These are phyloP conservation scores for Standfussiana lucernea DNA, from an alignment of 2,888 invertebrate species.

Conservation along the genomic window DNA sequence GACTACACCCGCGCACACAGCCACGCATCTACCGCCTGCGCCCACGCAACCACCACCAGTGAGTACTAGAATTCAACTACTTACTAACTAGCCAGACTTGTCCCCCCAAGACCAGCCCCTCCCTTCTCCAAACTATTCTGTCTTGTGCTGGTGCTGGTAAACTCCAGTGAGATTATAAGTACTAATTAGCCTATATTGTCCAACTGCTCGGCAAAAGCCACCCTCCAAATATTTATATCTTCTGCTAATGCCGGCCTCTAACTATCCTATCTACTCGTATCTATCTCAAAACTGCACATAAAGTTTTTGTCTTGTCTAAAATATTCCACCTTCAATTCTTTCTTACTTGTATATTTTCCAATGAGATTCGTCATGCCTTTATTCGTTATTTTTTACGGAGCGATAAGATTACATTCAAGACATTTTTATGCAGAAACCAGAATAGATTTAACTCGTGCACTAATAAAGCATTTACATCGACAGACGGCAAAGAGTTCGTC, in stretches of 20 bases:
- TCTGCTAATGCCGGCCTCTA: not conserved
- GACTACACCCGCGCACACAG: constrained; percentile 78
- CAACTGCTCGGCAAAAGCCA: not conserved
- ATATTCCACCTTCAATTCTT: not conserved
- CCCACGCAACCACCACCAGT: constrained; percentile 80
- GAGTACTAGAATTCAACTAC: constrained; percentile 61
- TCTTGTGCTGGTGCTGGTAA: not conserved
- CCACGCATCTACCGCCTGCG: constrained; percentile 76
- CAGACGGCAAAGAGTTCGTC: constrained; percentile 80
- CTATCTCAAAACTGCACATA: not conserved
- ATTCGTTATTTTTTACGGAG: constrained; percentile 14
- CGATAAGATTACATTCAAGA: constrained; percentile 31
- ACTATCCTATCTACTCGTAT: not conserved
- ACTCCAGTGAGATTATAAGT: not conserved
- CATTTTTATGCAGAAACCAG: constrained; percentile 1
- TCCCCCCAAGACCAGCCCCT: not conserved
- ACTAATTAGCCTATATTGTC: not conserved
- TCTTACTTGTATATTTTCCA: not conserved
- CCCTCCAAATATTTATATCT: not conserved
- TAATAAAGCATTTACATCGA: not conserved
- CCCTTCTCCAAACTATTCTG: not conserved
- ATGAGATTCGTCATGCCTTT: constrained; percentile 19
- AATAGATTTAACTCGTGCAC: not conserved
- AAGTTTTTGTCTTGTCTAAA: not conserved
- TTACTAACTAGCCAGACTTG: not conserved